Evolutionary conservation across 2,113 vertebrate species (phyloP), one percentile per base, ranked within the genome.

Genomic region (Sceloporus tristichus): DNA sequence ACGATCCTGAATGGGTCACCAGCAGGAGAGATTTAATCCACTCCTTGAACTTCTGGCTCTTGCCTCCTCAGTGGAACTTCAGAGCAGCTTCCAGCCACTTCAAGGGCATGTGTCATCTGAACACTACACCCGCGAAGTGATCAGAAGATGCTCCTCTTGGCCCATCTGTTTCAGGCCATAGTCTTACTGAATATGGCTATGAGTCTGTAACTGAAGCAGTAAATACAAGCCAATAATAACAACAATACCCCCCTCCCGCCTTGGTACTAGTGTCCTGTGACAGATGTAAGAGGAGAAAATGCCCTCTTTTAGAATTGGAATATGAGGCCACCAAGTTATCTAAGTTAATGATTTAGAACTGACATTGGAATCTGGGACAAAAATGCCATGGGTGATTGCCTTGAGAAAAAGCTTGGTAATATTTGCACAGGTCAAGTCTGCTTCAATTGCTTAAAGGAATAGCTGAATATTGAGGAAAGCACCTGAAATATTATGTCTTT

Each of bases 401-500:
- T 79, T 53, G 14, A 29, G 40, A 68, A 53, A 53, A 18, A 56
- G 19, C n/a, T 56, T 14, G 14, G 14, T 19, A 77, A 42, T 14
- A 85, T 42, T 65, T 29, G 2, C 23, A 38, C 38, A 25, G 18
- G 40, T 66, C 40, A 65, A 76, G 2, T 65, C 38, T 59, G n/a
- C 14, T 38, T 16, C 2, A 19, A 0, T 59, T 5, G 7, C 68
- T 92, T 82, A 81, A 85, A 87, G 89, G 87, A 42, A 82, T 90
- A 65, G 27, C 88, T 93, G 90, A 83, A 48, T 59, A 66, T 76
- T 78, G 34, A 88, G 21, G 13, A 68, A 77, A 48, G 54, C 5
- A 54, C 40, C 73, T 4, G 2, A 88, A 82, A 77, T 54, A 77
- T 82, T 53, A 88, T 90, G 84, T 83, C 78, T 86, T 86, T 53